Evolutionary conservation across 2,113 vertebrate species (phyloP).

Genomic region (Anhinga anhinga): DNA sequence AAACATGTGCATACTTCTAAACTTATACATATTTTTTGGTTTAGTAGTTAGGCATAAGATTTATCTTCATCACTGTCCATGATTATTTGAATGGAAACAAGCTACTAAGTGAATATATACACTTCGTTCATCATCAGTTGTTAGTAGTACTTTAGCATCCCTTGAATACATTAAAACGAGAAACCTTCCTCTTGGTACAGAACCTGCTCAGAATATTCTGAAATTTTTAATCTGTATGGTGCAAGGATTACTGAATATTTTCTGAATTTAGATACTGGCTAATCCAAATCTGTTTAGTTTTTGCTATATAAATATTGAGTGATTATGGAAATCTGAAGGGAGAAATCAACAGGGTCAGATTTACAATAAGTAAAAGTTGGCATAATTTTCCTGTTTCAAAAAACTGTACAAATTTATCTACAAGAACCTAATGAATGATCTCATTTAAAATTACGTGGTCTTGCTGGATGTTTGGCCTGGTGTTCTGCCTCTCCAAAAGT

Average conservation of each 20-base stretch:
- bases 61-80: not conserved
- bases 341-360: not conserved
- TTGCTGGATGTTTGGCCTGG: not conserved
- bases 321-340: not conserved
- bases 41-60: not conserved
- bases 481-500: not conserved
- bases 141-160: not conserved
- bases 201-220: not conserved
- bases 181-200: not conserved
- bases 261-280: not conserved
- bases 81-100: not conserved
- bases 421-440: not conserved
- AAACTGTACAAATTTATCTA: not conserved
- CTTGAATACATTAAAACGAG: not conserved
- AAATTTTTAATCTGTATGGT: not conserved
- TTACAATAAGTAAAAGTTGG: not conserved
- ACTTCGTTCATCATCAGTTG: not conserved
- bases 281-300: not conserved
- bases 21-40: not conserved
- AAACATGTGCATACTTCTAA: not conserved
- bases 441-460: not conserved
- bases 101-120: not conserved
- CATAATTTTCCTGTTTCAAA: not conserved
- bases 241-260: not conserved
- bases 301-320: not conserved